Conservation (phyloP, 30 jellyfish, hydroid and myxozoan species). For the Chrysaora quinquecirrha region DNA sequence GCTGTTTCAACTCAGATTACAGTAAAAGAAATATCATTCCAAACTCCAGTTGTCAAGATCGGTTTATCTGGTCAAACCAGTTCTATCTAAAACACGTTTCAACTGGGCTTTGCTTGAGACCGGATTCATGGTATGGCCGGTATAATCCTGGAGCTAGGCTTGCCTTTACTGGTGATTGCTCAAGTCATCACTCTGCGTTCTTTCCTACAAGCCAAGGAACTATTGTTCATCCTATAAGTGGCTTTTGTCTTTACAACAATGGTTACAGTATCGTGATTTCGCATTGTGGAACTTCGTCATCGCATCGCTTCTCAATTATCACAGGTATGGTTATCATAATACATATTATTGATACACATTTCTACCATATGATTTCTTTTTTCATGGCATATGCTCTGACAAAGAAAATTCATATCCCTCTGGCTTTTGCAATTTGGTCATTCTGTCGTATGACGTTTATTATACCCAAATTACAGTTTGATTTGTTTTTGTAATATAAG, state of each 20-base stretch:
- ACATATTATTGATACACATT: too few species aligned
- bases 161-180: constrained; percentile 45
- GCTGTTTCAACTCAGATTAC: constrained; percentile 9
- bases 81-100: constrained; percentile 3
- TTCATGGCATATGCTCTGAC: too few species aligned
- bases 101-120: constrained; percentile 49
- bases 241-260: constrained; percentile 31
- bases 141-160: constrained; percentile 14
- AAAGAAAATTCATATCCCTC: too few species aligned
- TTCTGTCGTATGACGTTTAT: too few species aligned
- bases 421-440: too few species aligned
- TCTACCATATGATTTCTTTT: too few species aligned
- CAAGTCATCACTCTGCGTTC: constrained; percentile 19
- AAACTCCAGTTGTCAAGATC: constrained; percentile 17
- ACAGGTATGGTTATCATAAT: too few species aligned
- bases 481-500: too few species aligned
- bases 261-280: neutral
- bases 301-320: constrained; percentile 9
- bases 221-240: constrained; percentile 54
- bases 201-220: constrained; percentile 23
- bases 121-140: constrained; percentile 36
- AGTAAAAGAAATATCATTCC: neutral
- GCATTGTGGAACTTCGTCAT: constrained; percentile 19
- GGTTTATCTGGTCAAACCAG: constrained; percentile 4
- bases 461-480: too few species aligned